These are phyloP conservation scores for Tursiops truncatus DNA, from an alignment of 2,113 vertebrate genomes.

Conservation along the genomic window DNA sequence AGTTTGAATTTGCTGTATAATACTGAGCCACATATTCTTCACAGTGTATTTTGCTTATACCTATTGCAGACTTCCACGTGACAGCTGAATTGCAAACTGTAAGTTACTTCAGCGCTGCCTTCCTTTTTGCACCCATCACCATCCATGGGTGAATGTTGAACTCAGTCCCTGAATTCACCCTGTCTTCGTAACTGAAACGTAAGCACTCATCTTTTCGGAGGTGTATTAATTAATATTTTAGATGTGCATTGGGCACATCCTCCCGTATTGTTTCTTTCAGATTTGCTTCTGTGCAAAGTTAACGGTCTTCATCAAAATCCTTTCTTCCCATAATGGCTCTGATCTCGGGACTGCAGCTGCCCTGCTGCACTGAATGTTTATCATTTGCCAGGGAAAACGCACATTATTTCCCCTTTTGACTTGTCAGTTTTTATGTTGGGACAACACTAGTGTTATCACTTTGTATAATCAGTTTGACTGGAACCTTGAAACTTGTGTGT, in stretches of 20 bases:
- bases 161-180: not conserved
- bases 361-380: not conserved
- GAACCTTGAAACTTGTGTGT: conserved; percentile 48
- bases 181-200: not conserved
- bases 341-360: not conserved
- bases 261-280: conserved; percentile 20
- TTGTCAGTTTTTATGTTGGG: conserved; percentile 24
- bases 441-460: conserved; percentile 41
- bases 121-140: conserved; percentile 24
- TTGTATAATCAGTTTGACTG: conserved; percentile 27
- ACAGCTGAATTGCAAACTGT: conserved; percentile 72
- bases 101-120: conserved; percentile 61
- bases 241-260: conserved; percentile 18
- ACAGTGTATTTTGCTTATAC: conserved; percentile 52
- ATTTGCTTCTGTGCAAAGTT: conserved; percentile 28
- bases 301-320: conserved; percentile 48
- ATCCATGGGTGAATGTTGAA: conserved; percentile 56
- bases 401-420: not conserved
- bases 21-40: conserved; percentile 37
- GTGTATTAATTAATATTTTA: conserved; percentile 52
- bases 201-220: not conserved
- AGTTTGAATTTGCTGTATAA: conserved; percentile 74
- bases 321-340: not conserved
- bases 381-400: not conserved
- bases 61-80: conserved; percentile 61